Evolutionary conservation across 2,113 vertebrate species (phyloP), one percentile per base, ranked within the genome.

Genomic region (Menidia beryllina): DNA sequence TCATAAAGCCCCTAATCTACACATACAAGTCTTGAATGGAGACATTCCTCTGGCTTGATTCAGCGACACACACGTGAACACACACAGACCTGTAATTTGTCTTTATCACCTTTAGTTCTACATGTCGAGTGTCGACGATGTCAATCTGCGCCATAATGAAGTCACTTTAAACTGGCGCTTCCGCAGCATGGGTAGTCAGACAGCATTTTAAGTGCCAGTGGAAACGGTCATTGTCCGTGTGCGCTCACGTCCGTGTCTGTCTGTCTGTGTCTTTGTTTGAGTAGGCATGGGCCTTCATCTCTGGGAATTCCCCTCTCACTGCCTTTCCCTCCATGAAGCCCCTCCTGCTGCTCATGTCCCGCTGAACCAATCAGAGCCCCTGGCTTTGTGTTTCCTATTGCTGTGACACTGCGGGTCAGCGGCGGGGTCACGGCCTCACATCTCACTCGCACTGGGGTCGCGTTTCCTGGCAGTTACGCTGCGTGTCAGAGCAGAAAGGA

Each of bases 231-330:
- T 9, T 72, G 52, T 43, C 41, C 17, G 41, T 12, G 48, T 26
- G 47, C 50, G 48, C 63, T 54, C 67, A 43, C 59, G 55, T 76
- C 47, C 38, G 26, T 57, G 34, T 26, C 14, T 54, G 41, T 34
- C 30, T 30, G 69, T 63, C 17, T 50, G 19, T 77, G 58, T 77
- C 43, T 61, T 38, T 67, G 69, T 87, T 70, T 78, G 74, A 68
- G 60, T 82, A 65, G 74, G 65, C 43, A 7, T 75, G 51, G 83
- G 81, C 73, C 73, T 73, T 79, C 82, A 79, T 85, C 71, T 82
- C 69, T 58, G 89, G 91, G 91, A 90, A 91, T 85, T 90, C 89
- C 91, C 88, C 88, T 63, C 63, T 43, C 60, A 54, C 68, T 48
- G 39, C 52, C 30, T 73, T 74, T 61, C 70, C 77, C 82, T 51